A percentile compares a stretch with the other conserved stretches of the same genome.
These are phyloP conservation scores for Chelon auratus DNA, from an alignment of 2,797 vertebrate genomes.

Conservation along the genomic window DNA sequence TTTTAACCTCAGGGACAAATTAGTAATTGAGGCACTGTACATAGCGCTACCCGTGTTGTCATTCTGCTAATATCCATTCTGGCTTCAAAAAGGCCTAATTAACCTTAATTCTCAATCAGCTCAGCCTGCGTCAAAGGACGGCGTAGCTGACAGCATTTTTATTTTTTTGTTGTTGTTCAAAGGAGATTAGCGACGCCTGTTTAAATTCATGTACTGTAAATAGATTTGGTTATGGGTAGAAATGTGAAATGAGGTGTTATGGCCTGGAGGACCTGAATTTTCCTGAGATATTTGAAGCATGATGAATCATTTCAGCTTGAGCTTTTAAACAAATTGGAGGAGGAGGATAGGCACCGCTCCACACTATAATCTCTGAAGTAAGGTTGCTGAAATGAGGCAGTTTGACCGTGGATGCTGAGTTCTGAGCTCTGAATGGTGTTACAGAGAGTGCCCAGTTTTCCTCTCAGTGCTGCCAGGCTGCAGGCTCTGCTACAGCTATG, in stretches of 20 bases:
- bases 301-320: slow-evolving; percentile 32
- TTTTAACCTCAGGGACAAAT: slow-evolving; percentile 59
- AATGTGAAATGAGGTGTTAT: slow-evolving; percentile 41
- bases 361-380: background rate
- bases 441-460: background rate
- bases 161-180: slow-evolving; percentile 33
- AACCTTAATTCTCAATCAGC: slow-evolving; percentile 62
- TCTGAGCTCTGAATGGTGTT: slow-evolving; percentile 5
- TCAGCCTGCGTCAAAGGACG: slow-evolving; percentile 29
- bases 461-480: background rate
- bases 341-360: slow-evolving; percentile 2
- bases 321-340: slow-evolving; percentile 22
- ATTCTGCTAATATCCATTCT: slow-evolving; percentile 48
- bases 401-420: slow-evolving; percentile 12
- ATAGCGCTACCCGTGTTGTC: slow-evolving; percentile 9
- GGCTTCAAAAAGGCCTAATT: slow-evolving; percentile 58
- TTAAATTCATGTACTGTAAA: slow-evolving; percentile 45
- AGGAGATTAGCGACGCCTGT: slow-evolving; percentile 50
- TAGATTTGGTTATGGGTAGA: slow-evolving; percentile 29
- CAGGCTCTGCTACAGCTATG: background rate
- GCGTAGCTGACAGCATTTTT: slow-evolving; percentile 18
- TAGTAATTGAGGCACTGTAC: slow-evolving; percentile 48
- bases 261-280: slow-evolving; percentile 28
- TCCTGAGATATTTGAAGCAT: slow-evolving; percentile 20
- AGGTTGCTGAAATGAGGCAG: slow-evolving; percentile 11